phyloP scores from a whole-genome alignment of 1,140 invertebrate species.

The Acromyrmex echinatior region DNA sequence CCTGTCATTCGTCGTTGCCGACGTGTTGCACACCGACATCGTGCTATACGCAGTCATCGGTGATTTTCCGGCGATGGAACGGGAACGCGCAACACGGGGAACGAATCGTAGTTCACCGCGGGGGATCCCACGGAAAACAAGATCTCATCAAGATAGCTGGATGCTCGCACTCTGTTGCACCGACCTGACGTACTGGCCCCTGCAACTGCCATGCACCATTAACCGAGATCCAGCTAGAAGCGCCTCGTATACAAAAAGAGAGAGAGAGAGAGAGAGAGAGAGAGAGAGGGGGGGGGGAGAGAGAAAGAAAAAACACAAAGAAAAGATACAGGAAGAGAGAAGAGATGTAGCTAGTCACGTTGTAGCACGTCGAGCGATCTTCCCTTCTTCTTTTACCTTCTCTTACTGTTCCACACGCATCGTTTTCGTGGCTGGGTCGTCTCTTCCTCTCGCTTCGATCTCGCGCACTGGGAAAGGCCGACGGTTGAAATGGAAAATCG shows the following conservation, averaged over 20 bases:
- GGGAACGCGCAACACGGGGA: slow-evolving; percentile 72
- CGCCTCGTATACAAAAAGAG: slow-evolving; percentile 50
- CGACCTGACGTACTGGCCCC: slow-evolving; percentile 73
- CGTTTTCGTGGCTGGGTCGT: slow-evolving; percentile 20
- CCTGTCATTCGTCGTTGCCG: slow-evolving; percentile 49
- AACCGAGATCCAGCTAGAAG: slow-evolving; percentile 73
- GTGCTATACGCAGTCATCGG: slow-evolving; percentile 57
- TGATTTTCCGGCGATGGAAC: slow-evolving; percentile 75
- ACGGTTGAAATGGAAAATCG: slow-evolving; percentile 54
- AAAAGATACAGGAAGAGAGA: slow-evolving; percentile 27
- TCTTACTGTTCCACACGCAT: slow-evolving; percentile 4
- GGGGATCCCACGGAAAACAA: slow-evolving; percentile 82
- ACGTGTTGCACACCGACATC: slow-evolving; percentile 22
- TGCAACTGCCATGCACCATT: slow-evolving; percentile 80
- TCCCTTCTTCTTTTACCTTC: slow-evolving; percentile 23
- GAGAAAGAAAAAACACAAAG: background rate
- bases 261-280: slow-evolving; percentile 21
- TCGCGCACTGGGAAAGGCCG: slow-evolving; percentile 48
- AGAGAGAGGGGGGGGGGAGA: background rate
- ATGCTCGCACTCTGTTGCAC: slow-evolving; percentile 79
- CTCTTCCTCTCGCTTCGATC: slow-evolving; percentile 10
- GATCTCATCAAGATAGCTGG: slow-evolving; percentile 86
- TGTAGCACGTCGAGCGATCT: slow-evolving; percentile 40
- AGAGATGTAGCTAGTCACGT: slow-evolving; percentile 67
- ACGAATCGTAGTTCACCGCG: slow-evolving; percentile 82